A percentile compares a stretch with the other conserved stretches of the same genome.
Conservation (phyloP, 92 coral and sea anemone species). For the Porites rus region DNA sequence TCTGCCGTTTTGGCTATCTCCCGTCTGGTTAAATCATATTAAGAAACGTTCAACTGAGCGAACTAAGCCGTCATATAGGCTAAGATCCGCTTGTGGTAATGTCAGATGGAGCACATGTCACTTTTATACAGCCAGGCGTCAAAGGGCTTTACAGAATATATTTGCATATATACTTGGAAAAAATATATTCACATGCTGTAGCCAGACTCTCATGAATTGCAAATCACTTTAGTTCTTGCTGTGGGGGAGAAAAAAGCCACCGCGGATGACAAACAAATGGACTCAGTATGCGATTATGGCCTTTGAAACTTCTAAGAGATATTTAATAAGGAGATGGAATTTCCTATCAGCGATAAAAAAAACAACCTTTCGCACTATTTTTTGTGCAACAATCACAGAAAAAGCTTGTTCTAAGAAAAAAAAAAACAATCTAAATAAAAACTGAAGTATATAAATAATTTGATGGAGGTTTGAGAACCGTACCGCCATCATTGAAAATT, state of each 20-base stretch:
- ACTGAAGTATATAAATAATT: too few relatives aligned
- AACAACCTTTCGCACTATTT: too few relatives aligned
- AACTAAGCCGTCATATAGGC: neutral
- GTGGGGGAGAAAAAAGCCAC: neutral
- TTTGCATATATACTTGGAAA: constrained; percentile 27
- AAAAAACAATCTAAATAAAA: too few relatives aligned
- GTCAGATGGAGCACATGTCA: constrained; percentile 32
- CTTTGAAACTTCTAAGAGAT: neutral
- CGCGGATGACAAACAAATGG: too few relatives aligned
- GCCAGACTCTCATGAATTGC: constrained; percentile 12
- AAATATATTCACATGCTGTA: constrained; percentile 1
- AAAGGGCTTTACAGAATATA: constrained; percentile 18
- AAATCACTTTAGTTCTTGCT: neutral
- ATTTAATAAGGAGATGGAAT: neutral
- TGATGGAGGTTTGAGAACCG: too few relatives aligned
- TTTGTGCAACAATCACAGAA: too few relatives aligned
- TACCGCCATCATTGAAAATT: too few relatives aligned
- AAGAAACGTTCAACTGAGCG: constrained; percentile 18
- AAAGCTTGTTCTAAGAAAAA: too few relatives aligned
- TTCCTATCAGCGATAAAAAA: too few relatives aligned
- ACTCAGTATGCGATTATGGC: neutral
- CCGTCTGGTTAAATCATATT: constrained; percentile 11
- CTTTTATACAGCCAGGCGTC: constrained; percentile 16
- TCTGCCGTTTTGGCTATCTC: neutral
- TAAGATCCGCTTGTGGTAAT: neutral